phyloP scores from a whole-genome alignment of 2,888 invertebrate species.

The Eurytoma adleriae region DNA sequence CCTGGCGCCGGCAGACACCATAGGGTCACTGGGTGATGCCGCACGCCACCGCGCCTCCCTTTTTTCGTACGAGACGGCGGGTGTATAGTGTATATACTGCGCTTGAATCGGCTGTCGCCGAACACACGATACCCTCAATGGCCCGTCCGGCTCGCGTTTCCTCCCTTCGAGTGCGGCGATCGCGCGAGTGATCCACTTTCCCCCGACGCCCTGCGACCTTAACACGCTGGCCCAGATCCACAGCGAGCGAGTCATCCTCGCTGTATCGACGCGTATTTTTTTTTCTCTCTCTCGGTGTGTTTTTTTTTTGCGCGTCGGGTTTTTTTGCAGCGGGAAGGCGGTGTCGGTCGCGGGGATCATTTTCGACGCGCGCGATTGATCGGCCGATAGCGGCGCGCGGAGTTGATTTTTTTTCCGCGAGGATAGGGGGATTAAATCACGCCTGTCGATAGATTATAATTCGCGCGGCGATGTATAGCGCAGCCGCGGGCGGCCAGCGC shows the following conservation, averaged over 20 bases:
- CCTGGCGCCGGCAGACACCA: slow-evolving; percentile 70
- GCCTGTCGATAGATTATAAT: slow-evolving; percentile 9
- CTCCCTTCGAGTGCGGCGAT: neutral
- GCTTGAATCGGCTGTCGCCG: neutral
- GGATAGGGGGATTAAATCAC: slow-evolving; percentile 12
- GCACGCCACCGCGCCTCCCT: neutral
- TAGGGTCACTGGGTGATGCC: slow-evolving; percentile 70
- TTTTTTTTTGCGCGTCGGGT: neutral
- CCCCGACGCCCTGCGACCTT: slow-evolving; percentile 18
- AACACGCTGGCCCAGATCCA: slow-evolving; percentile 25
- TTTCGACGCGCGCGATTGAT: neutral
- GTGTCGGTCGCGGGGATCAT: slow-evolving; percentile 13
- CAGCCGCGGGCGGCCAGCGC: neutral
- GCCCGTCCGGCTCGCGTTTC: slow-evolving; percentile 2
- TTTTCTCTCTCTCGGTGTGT: neutral
- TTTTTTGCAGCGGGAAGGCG: no score
- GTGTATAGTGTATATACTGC: no score
- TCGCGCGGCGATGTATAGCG: neutral
- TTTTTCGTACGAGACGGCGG: no score
- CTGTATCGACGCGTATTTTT: neutral
- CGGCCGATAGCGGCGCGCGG: slow-evolving; percentile 25
- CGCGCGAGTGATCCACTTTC: slow-evolving; percentile 4
- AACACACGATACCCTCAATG: neutral
- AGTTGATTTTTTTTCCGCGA: slow-evolving; percentile 2
- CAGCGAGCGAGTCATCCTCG: neutral